Base-by-base conservation (phyloP, 2,113 vertebrate genomes). In the Megaleporinus macrocephalus region DNA sequence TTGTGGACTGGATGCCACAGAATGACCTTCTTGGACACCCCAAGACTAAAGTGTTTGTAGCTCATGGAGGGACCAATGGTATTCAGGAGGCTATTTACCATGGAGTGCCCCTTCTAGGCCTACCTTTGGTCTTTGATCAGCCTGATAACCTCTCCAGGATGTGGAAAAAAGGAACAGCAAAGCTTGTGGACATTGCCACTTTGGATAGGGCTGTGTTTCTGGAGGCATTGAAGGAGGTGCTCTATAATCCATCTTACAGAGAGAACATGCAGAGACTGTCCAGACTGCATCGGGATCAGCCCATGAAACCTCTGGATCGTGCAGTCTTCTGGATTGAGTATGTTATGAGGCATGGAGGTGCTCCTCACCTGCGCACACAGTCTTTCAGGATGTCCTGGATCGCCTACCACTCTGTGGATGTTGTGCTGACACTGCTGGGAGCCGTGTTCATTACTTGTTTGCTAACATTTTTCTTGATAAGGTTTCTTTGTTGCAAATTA, bases 291-390 rank as follows among this genome's bases (percentile, higher is more conserved):
- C 94, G 94, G 18, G 97, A 98, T 91, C 95, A 96, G 27, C 96
- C 96, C 24, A 89, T 98, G 33, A 94, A 95, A 81, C 96, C 97
- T 0, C 85, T 98, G 86, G 96, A 97, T 86, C 90, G 91, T 87
- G 96, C 97, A 0, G 91, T 97, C 81, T 94, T 97, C 91, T 98
- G 97, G 97, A 95, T 97, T 47, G 96, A 98, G 86, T 97, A 95
- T 30, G 96, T 97, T 5, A 98, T 97, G 88, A 94, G 93, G 81
- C 94, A 98, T 86, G 95, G 95, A 90, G 96, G 97, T 55, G 96
- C 96, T 0, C 87, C 88, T 0, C 96, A 98, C 87, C 90, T 98
- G 85, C 90, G 94, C 29, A 88, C 96, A 0, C 93, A 95, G 0
- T 94, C 96, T 62, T 91, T 94, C 0, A 94, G 96, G 85, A 94